Evolutionary conservation across 2,113 vertebrate species (phyloP), one percentile per base, ranked within the genome.

Genomic region (Globicephala melas): DNA sequence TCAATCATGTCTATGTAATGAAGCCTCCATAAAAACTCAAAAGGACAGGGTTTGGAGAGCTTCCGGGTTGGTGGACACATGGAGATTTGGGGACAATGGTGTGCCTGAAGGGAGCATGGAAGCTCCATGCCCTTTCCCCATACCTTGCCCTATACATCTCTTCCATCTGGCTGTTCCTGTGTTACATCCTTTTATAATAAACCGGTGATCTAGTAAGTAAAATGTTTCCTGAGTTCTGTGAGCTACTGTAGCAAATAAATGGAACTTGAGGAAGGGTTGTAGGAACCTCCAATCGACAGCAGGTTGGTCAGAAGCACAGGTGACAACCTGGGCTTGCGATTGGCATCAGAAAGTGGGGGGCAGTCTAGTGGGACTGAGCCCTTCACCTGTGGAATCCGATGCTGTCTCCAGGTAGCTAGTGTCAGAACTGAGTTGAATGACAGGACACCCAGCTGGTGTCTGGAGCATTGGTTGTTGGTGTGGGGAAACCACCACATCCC

Each of bases 1-100:
- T 77, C 47, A n/a, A 12, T 20, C 47, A n/a, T 23, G 76, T n/a
- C 76, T 53, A n/a, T 33, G 47, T 11, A 55, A 50, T 55, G 20
- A 79, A 14, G 50, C 76, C 50, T n/a, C 47, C 50, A n/a, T 55
- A 21, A 53, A 23, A n/a, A n/a, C 33, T 79, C 50, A 8, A 23
- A 23, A 79, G 50, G 76, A 6, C 53, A n/a, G 31, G 3, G 6
- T 21, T 79, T 0, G 0, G 31, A 77, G 76, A n/a, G 47, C 50
- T 53, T 14, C 47, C 0, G 5, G 20, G 31, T 14, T 79, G 50
- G 50, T 77, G 44, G 21, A 18, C 44, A 77, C 44, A 12, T 77
- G 44, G 28, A 77, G 33, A 13, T 55, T 21, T 53, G 33, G 50
- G 50, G 76, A 33, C 31, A 12, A 1, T 20, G 11, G 18, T 55